Evolutionary conservation across 2,888 invertebrate species (phyloP).

Genomic region (Julus scandinavius): DNA sequence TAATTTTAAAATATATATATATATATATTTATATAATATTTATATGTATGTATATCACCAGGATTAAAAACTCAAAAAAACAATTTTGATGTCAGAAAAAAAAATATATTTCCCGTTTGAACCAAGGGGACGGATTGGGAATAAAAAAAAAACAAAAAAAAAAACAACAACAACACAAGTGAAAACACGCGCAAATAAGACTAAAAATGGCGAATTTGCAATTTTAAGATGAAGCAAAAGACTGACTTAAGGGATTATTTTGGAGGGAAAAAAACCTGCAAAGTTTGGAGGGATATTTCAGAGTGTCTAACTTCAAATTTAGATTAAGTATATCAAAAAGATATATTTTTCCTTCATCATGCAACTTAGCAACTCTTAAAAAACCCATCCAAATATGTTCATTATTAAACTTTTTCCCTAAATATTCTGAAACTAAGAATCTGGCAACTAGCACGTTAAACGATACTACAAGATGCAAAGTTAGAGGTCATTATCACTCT

Average conservation of each 20-base stretch:
- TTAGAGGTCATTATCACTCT: background rate
- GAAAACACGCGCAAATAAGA: background rate
- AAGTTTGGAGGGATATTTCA: background rate
- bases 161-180: background rate
- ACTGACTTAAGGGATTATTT: background rate
- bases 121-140: conserved; percentile 42
- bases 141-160: background rate
- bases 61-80: conserved; percentile 30
- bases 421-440: background rate
- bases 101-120: conserved; percentile 35
- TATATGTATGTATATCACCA: conserved; percentile 43
- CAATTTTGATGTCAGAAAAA: conserved; percentile 11
- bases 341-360: background rate
- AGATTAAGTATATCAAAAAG: background rate
- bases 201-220: background rate
- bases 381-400: too few species aligned
- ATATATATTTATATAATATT: conserved; percentile 37
- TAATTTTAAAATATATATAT: conserved; percentile 40
- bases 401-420: background rate
- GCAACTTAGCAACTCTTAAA: background rate
- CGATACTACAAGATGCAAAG: background rate
- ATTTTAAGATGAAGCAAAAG: background rate
- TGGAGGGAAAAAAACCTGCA: background rate
- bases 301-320: background rate
- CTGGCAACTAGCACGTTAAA: background rate